phyloP scores from a whole-genome alignment of 1,140 invertebrate species.

The Chironomus striatipennis region DNA sequence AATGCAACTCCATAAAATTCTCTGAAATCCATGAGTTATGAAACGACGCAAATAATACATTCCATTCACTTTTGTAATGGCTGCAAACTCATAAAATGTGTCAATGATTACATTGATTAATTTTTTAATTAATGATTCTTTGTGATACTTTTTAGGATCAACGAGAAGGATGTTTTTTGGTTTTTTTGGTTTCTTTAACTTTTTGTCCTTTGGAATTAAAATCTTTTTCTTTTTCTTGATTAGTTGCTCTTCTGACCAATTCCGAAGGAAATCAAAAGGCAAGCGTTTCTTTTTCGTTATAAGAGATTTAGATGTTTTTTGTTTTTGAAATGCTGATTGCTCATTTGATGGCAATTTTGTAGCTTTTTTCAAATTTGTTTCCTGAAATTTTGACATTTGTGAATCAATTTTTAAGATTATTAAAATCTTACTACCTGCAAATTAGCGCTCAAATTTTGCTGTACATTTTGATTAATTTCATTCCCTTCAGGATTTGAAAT shows the following conservation, averaged over 20 bases:
- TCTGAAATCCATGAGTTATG: background rate
- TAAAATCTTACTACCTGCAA: no score
- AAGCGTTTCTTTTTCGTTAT: no score
- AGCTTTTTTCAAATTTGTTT: no score
- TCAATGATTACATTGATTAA: background rate
- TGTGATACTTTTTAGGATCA: background rate
- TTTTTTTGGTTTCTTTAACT: background rate
- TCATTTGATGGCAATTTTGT: no score
- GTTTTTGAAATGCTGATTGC: no score
- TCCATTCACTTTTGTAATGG: constrained; percentile 2
- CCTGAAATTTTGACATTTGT: no score
- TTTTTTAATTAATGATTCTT: background rate
- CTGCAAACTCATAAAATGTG: background rate
- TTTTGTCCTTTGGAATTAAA: background rate
- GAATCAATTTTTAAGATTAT: no score
- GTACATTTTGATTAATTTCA: no score
- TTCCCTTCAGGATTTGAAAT: no score
- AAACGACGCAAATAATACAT: background rate
- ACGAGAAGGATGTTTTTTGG: background rate
- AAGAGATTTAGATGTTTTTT: no score
- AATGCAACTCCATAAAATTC: constrained; percentile 14
- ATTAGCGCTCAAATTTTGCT: no score
- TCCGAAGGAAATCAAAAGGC: no score
- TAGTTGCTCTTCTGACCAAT: background rate
- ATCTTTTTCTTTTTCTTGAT: background rate